Evolutionary conservation across 30 jellyfish, hydroid and myxozoan genomes (phyloP), one percentile per base, ranked within the genome.

Genomic region (Clytia hemisphaerica): DNA sequence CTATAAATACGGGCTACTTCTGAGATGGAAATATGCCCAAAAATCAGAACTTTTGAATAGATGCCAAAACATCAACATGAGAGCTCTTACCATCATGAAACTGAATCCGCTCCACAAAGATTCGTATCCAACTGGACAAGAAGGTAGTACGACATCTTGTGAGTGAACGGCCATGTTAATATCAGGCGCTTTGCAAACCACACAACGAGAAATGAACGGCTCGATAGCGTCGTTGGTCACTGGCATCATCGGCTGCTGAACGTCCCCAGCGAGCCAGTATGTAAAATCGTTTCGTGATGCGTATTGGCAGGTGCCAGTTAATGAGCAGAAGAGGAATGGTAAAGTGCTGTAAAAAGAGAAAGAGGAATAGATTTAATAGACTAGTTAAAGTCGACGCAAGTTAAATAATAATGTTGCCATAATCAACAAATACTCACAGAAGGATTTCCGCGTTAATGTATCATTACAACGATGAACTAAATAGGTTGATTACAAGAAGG

Each of bases 101-200:
- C 97, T 88, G 94, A 61, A 88, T 4, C 97, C 97, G 22, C 65
- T 14, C 97, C 97, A 88, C 15, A 88, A 46, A 18, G 82, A 50
- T 42, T 82, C 67, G 94, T 94, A 88, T 3, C 94, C 94, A 26
- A 68, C 46, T 1, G 97, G 97, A 33, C 97, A 88, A 9, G 68
- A 80, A 15, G 97, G 97, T 16, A 51, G 25, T 27, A 61, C 29
- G 7, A 73, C 48, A 38, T 79, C 97, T 40, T 88, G 97, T 45
- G 94, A 79, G 88, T 88, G 97, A 37, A 88, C 88, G 27, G 97
- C 97, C 48, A 88, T 58, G 27, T 72, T 84, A 4, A 74, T 84
- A 0, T 94, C 70, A 2, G 94, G 97, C 15, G 97, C 79, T 53
- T 88, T 93, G 37, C 97, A 88, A 33, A 88, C 97, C 22, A 74